These are phyloP conservation scores for Hydrolagus affinis DNA, from an alignment of 2,113 vertebrate genomes.

Conservation along the genomic window DNA sequence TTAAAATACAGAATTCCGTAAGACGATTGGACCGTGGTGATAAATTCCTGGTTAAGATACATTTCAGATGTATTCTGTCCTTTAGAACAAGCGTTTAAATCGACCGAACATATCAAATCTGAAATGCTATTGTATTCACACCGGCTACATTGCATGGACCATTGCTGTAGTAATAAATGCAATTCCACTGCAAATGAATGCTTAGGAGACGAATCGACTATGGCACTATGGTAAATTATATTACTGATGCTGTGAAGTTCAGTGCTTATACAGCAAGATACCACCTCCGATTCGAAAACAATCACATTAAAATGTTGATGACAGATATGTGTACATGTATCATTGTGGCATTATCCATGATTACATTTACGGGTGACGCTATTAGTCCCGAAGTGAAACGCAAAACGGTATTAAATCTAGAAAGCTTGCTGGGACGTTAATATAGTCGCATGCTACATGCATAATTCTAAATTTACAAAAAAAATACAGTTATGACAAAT, in stretches of 20 bases:
- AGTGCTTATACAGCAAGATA: background rate
- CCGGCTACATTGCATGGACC: background rate
- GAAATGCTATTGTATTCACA: background rate
- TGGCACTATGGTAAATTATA: background rate
- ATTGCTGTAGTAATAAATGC: background rate
- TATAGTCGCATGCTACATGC: background rate
- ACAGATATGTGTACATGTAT: constrained; percentile 5
- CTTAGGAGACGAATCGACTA: background rate
- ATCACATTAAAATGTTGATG: constrained; percentile 22
- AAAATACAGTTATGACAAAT: background rate
- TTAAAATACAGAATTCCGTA: background rate
- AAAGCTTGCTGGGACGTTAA: background rate
- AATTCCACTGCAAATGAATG: background rate
- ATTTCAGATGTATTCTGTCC: background rate
- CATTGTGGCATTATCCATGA: background rate
- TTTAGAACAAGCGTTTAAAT: background rate
- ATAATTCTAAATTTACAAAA: constrained; percentile 23
- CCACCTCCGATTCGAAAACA: background rate
- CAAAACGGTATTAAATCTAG: background rate
- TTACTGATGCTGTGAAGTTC: background rate
- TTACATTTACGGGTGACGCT: background rate
- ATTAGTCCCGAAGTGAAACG: background rate
- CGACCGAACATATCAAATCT: constrained; percentile 1
- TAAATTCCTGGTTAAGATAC: background rate
- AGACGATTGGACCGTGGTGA: background rate